phyloP scores from a whole-genome alignment of 2,113 vertebrate species.

The Podiceps cristatus region DNA sequence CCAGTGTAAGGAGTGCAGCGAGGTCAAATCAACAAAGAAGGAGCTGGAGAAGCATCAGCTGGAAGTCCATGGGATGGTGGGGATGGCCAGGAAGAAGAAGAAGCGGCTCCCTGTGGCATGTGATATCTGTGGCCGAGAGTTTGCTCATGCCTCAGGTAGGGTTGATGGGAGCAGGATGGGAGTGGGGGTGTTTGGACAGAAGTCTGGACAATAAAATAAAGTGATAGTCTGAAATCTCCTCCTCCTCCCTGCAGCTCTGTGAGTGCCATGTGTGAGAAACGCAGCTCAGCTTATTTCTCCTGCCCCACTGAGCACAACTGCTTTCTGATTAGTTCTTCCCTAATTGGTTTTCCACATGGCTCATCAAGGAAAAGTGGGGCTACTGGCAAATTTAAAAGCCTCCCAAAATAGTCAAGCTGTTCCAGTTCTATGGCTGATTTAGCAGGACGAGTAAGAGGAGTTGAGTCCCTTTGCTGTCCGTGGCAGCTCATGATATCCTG shows the following conservation, averaged over 20 bases:
- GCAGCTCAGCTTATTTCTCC: neutral
- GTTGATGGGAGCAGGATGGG: neutral
- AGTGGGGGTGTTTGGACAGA: neutral
- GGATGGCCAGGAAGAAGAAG: slow-evolving; percentile 70
- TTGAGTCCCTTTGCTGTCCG: neutral
- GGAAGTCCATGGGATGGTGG: slow-evolving; percentile 61
- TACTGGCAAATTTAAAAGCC: neutral
- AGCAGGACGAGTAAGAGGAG: neutral
- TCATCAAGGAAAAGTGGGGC: slow-evolving; percentile 11
- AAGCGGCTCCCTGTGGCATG: slow-evolving; percentile 76
- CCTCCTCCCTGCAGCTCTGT: neutral
- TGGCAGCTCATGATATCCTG: rapidly evolving
- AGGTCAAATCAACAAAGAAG: slow-evolving; percentile 63
- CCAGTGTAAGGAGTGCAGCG: slow-evolving; percentile 74
- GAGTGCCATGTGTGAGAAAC: neutral
- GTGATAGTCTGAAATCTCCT: neutral
- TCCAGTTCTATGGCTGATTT: neutral
- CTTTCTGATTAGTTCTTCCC: slow-evolving; percentile 29
- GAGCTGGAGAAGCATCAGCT: slow-evolving; percentile 82
- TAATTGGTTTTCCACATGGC: slow-evolving; percentile 38
- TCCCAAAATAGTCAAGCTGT: slow-evolving; percentile 4
- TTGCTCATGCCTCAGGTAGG: slow-evolving; percentile 88
- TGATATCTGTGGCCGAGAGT: slow-evolving; percentile 85
- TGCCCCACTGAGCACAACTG: neutral
- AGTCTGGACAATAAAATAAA: neutral